A percentile compares a stretch with the other conserved stretches of the same genome.
phyloP scores from a whole-genome alignment of 2,888 invertebrate genomes.

The Rhyacophila evoluta region DNA sequence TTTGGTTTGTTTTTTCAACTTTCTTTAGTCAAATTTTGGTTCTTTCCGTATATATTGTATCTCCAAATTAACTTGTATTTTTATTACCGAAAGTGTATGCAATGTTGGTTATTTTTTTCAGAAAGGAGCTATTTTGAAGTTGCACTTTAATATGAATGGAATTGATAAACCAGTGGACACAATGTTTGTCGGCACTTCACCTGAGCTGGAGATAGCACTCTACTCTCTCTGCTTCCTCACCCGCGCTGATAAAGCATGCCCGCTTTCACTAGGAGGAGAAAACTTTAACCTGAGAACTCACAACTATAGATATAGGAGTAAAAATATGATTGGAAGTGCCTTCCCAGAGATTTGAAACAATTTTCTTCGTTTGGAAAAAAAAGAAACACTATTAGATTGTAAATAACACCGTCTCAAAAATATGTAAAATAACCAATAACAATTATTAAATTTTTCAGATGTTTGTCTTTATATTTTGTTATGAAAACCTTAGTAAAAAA shows the following conservation, averaged over 20 bases:
- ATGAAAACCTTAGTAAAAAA: no score
- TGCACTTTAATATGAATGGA: slow-evolving; percentile 78
- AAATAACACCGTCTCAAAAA: no score
- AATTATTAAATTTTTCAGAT: slow-evolving; percentile 27
- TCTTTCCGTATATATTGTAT: no score
- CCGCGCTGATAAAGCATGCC: slow-evolving; percentile 80
- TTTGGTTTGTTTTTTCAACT: no score
- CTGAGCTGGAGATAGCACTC: slow-evolving; percentile 91
- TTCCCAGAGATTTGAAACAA: slow-evolving; percentile 79
- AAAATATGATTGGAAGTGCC: slow-evolving; percentile 84
- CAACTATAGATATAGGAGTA: slow-evolving; percentile 80
- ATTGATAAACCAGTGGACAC: slow-evolving; percentile 82
- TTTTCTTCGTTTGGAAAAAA: no score
- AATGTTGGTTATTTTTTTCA: slow-evolving; percentile 65
- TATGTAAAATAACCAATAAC: no score
- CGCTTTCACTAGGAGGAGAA: slow-evolving; percentile 78
- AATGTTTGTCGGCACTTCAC: slow-evolving; percentile 88
- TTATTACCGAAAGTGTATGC: no score
- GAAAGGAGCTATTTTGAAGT: slow-evolving; percentile 83
- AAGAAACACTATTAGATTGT: no score
- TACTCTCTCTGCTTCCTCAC: slow-evolving; percentile 89
- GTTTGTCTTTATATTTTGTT: no score
- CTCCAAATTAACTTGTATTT: no score
- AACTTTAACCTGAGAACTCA: slow-evolving; percentile 81
- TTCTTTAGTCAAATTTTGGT: no score